Base-by-base conservation (phyloP, 1,140 invertebrate genomes). In the Leptinotarsa undecemlineata region DNA sequence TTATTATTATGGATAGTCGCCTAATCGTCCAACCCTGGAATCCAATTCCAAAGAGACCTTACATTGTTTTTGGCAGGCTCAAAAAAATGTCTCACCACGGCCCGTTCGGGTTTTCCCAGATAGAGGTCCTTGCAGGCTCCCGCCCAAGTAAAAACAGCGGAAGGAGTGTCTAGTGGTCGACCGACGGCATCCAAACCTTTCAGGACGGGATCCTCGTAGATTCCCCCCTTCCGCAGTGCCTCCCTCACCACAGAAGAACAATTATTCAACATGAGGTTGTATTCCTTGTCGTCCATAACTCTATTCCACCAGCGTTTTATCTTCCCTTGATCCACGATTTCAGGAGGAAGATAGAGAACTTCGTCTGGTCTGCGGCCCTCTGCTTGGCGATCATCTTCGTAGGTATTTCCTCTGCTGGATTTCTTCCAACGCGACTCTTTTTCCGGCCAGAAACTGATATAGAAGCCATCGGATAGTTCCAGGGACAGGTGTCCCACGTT, bases 401-500 rank as follows among this genome's bases (percentile, higher is more conserved):
- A 68, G 13, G 23, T 68, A 4, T 42, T 68, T 68, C 17, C 17
- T 42, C 21, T 42, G 8, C 17, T 47, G 13, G 11, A 19, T 68
- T 42, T 23, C 13, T 64, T 64, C 23, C 19, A 15, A 15, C 23
- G n/a, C n/a, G 5, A 15, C n/a, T 20, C 4, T 14, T 64, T 15
- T 64, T 14, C 8, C 4, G 66, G 66, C 66, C 66, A 68, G 33
- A 33, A 68, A 19, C 66, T 68, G 42, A 68, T 68, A 42, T 68
- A 68, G 8, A 33, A 33, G n/a, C 23, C 33, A 33, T 68, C 66
- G 3, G 66, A 42, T n/a, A 68, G 33, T 68, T 68, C 66, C 42
- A 68, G 26, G 33, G 66, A 68, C n/a, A 68, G 33, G 33, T 68
- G 66, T 11, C 66, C 66, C 14, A 68, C 66, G 19, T 57, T 57